Evolutionary conservation across 2,888 invertebrate genomes (phyloP).

Genomic region (Erebia aethiops): DNA sequence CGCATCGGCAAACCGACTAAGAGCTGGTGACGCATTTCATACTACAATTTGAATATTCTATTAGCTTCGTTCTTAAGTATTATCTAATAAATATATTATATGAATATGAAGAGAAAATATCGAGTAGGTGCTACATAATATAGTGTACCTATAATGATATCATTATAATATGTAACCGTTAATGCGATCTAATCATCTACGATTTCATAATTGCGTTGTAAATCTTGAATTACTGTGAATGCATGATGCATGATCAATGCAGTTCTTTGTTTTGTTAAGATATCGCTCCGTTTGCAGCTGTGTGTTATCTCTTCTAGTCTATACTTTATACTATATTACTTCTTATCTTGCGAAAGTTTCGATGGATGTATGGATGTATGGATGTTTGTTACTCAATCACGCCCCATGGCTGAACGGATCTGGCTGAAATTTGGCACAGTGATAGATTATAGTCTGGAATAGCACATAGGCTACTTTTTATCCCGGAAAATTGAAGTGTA

Average conservation of each 20-base stretch:
- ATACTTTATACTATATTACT: too few relatives aligned
- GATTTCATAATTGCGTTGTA: conserved; percentile 20
- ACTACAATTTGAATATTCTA: conserved; percentile 24
- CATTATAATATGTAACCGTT: conserved; percentile 17
- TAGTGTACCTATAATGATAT: neutral
- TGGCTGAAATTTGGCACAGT: too few relatives aligned
- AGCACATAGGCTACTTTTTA: too few relatives aligned
- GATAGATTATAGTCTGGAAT: too few relatives aligned
- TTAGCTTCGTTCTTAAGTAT: conserved; percentile 16
- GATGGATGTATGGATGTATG: too few relatives aligned
- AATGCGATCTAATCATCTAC: conserved; percentile 13
- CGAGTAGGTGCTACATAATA: too few relatives aligned
- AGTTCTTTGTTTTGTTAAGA: neutral
- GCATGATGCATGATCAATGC: neutral
- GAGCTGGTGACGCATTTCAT: conserved; percentile 40
- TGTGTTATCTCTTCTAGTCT: neutral
- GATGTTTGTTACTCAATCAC: too few relatives aligned
- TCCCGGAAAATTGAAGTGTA: too few relatives aligned
- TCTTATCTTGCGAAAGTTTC: too few relatives aligned
- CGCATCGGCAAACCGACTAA: conserved; percentile 43
- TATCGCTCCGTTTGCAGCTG: neutral
- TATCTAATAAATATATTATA: neutral
- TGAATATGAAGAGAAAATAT: conserved; percentile 13
- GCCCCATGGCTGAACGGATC: too few relatives aligned
- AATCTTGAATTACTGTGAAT: conserved; percentile 7